A percentile compares a stretch with the other conserved stretches of the same genome.
Evolutionary conservation across 2,113 vertebrate species (phyloP).

Genomic region (Psittacus erithacus): DNA sequence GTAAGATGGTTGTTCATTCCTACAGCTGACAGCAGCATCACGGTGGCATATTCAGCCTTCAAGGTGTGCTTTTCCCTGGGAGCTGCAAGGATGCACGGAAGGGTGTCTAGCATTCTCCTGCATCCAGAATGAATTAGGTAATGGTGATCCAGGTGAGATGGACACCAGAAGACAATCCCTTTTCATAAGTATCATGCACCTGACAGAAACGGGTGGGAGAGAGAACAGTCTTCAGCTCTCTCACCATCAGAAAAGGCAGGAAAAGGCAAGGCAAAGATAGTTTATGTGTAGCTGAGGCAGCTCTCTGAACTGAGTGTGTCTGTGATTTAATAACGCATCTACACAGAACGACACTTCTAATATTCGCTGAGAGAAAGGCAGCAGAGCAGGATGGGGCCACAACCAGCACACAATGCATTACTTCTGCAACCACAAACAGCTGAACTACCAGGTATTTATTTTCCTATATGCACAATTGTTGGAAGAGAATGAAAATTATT

Average conservation of each 20-base stretch:
- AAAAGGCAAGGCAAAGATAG: not conserved
- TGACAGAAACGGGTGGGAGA: not conserved
- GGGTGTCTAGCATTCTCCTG: not conserved
- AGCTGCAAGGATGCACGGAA: not conserved
- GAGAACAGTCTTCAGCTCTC: not conserved
- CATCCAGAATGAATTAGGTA: not conserved
- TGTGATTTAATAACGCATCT: slow-evolving; percentile 64
- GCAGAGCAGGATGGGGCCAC: not conserved
- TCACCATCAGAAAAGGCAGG: not conserved
- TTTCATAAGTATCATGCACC: not conserved
- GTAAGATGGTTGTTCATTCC: not conserved
- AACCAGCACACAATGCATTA: slow-evolving; percentile 16
- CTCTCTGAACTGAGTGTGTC: slow-evolving; percentile 17
- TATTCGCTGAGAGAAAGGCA: slow-evolving; percentile 14
- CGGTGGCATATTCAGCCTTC: not conserved
- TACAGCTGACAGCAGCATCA: not conserved
- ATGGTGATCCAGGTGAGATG: not conserved
- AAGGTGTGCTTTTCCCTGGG: not conserved
- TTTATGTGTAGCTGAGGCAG: slow-evolving; percentile 35
- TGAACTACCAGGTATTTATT: slow-evolving; percentile 59
- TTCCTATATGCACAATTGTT: not conserved
- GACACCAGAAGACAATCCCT: not conserved
- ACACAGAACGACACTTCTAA: slow-evolving; percentile 33
- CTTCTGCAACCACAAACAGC: slow-evolving; percentile 38
- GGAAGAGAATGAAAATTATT: slow-evolving; percentile 40